These are phyloP conservation scores for Eupeodes latifasciatus DNA, from an alignment of 2,888 invertebrate genomes.

Conservation along the genomic window DNA sequence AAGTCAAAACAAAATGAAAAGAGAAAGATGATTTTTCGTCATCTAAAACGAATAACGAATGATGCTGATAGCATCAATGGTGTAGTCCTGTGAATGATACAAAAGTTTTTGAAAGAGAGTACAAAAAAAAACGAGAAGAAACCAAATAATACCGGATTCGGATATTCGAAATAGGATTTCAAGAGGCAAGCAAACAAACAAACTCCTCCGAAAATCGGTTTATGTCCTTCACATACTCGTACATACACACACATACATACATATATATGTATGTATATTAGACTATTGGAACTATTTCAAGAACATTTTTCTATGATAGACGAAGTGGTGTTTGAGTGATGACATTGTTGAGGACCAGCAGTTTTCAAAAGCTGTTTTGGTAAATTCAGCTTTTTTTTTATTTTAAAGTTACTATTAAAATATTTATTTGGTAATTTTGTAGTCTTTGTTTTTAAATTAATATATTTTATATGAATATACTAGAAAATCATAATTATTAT, in stretches of 20 bases:
- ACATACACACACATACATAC: background rate
- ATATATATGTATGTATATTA: too few species aligned
- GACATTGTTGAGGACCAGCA: background rate
- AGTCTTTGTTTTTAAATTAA: too few species aligned
- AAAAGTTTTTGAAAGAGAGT: background rate
- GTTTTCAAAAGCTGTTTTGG: conserved; percentile 21
- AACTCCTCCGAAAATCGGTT: background rate
- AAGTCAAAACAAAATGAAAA: conserved; percentile 45
- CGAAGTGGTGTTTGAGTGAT: background rate
- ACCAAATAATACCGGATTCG: conserved; percentile 64
- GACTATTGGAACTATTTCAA: conserved; percentile 18
- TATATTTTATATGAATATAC: too few species aligned
- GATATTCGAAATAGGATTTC: conserved; percentile 60
- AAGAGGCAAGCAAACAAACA: conserved; percentile 57
- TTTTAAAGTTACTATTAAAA: too few species aligned
- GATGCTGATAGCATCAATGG: conserved; percentile 37
- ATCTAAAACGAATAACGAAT: conserved; percentile 43
- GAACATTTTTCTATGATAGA: background rate
- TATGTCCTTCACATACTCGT: conserved; percentile 6
- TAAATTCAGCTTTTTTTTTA: background rate
- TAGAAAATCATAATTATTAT: too few species aligned
- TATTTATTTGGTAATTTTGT: too few species aligned
- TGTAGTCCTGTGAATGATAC: conserved; percentile 30
- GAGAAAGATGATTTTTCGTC: conserved; percentile 42
- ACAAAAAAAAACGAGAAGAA: conserved; percentile 26